Evolutionary conservation across 2,888 invertebrate genomes (phyloP).

Genomic region (Eupithecia subfuscata): DNA sequence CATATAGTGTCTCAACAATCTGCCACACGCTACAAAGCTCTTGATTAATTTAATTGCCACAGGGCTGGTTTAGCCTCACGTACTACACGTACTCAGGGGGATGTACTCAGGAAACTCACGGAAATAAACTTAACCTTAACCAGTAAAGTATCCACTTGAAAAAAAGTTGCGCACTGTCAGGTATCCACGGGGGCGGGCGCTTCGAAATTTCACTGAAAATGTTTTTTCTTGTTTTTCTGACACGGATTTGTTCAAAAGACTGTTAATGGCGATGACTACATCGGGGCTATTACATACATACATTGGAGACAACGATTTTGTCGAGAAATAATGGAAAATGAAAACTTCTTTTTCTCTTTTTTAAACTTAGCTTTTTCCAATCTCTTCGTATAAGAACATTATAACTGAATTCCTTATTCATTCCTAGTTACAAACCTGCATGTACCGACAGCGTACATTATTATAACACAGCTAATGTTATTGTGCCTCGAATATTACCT

Average conservation of each 20-base stretch:
- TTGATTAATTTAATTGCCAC: constrained; percentile 57
- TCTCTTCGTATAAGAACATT: not conserved
- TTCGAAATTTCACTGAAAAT: too few species aligned
- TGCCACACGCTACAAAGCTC: constrained; percentile 52
- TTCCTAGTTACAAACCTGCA: not conserved
- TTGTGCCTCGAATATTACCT: constrained; percentile 42
- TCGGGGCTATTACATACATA: not conserved
- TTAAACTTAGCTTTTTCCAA: not conserved
- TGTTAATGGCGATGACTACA: not conserved
- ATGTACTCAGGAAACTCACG: constrained; percentile 10
- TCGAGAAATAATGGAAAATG: not conserved
- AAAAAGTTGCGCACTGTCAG: too few species aligned
- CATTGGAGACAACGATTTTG: not conserved
- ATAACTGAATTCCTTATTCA: not conserved
- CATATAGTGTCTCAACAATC: constrained; percentile 50
- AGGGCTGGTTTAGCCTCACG: constrained; percentile 44
- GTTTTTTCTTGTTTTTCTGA: too few species aligned
- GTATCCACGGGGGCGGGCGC: too few species aligned
- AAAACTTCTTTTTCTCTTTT: not conserved
- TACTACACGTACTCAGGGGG: constrained; percentile 41
- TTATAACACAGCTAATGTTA: constrained; percentile 31
- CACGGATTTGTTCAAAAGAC: not conserved
- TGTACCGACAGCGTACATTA: constrained; percentile 16
- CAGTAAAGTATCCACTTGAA: too few species aligned
- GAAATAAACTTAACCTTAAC: not conserved